These are phyloP conservation scores for Bombylius major DNA, from an alignment of 2,888 invertebrate species.

Conservation along the genomic window DNA sequence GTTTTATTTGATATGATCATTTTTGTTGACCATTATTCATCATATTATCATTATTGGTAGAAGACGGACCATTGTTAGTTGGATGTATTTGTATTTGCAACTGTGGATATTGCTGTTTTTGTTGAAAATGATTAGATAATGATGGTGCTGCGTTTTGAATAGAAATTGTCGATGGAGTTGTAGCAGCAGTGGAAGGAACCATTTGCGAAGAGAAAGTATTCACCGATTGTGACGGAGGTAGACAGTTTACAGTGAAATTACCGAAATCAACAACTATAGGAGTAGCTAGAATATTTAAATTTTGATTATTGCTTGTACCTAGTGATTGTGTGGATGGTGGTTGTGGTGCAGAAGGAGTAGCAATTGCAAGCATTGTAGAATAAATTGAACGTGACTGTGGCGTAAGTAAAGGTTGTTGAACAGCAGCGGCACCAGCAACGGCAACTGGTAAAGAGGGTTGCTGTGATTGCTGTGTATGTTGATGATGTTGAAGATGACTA, in stretches of 20 bases:
- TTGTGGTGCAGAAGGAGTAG: conserved; percentile 18
- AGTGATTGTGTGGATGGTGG: conserved; percentile 8
- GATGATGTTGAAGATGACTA: conserved; percentile 17
- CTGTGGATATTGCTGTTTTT: not conserved
- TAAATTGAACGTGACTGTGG: conserved; percentile 9
- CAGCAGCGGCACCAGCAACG: not conserved
- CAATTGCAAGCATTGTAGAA: conserved; percentile 18
- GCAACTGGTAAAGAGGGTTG: conserved; percentile 2
- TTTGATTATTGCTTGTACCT: conserved; percentile 16
- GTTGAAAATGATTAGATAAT: not conserved
- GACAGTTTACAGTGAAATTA: conserved; percentile 24
- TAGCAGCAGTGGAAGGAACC: not conserved
- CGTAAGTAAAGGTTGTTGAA: conserved; percentile 1
- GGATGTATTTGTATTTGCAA: not conserved
- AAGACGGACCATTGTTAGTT: too few relatives aligned
- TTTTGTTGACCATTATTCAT: too few relatives aligned
- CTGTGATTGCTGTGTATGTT: conserved; percentile 7
- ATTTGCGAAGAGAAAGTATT: not conserved
- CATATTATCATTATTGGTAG: too few relatives aligned
- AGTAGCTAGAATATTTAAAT: conserved; percentile 24
- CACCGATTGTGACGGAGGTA: conserved; percentile 11
- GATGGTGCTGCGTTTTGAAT: too few relatives aligned
- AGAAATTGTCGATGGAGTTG: too few relatives aligned
- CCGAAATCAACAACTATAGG: conserved; percentile 27
- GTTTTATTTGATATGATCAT: too few relatives aligned